These are phyloP conservation scores for Eueides isabella DNA, from an alignment of 1,140 invertebrate species.

Conservation along the genomic window DNA sequence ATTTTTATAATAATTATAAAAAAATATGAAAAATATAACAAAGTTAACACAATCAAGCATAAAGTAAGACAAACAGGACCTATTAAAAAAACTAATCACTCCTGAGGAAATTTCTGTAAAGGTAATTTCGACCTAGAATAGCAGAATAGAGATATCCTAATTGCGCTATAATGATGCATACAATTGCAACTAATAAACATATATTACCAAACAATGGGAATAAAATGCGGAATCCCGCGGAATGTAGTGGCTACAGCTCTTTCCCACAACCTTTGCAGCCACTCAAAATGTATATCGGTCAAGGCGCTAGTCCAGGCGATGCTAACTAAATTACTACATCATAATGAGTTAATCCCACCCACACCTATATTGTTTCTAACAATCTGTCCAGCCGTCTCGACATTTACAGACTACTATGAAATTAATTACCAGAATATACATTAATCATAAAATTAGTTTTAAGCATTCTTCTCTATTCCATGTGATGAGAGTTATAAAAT, in stretches of 20 bases:
- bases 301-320: slow-evolving; percentile 70
- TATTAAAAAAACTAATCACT: no score
- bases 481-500: slow-evolving; percentile 28
- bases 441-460: slow-evolving; percentile 17
- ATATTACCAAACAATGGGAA: slow-evolving; percentile 24
- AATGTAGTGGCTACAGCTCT: slow-evolving; percentile 25
- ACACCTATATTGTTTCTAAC: slow-evolving; percentile 76
- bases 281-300: slow-evolving; percentile 73
- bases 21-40: no score
- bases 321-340: slow-evolving; percentile 37
- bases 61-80: no score
- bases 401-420: slow-evolving; percentile 75
- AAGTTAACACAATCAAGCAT: no score
- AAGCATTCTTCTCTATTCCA: slow-evolving; percentile 32
- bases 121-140: no score
- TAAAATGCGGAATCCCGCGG: slow-evolving; percentile 14
- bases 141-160: background rate
- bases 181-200: slow-evolving; percentile 9
- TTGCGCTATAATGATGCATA: background rate
- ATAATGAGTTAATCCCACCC: slow-evolving; percentile 74
- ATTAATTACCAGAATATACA: slow-evolving; percentile 49
- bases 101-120: no score
- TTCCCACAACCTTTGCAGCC: slow-evolving; percentile 54
- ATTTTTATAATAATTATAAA: no score
- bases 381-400: slow-evolving; percentile 62